Conservation (phyloP, 2,888 invertebrate species). For the Stegophylla sp. region DNA sequence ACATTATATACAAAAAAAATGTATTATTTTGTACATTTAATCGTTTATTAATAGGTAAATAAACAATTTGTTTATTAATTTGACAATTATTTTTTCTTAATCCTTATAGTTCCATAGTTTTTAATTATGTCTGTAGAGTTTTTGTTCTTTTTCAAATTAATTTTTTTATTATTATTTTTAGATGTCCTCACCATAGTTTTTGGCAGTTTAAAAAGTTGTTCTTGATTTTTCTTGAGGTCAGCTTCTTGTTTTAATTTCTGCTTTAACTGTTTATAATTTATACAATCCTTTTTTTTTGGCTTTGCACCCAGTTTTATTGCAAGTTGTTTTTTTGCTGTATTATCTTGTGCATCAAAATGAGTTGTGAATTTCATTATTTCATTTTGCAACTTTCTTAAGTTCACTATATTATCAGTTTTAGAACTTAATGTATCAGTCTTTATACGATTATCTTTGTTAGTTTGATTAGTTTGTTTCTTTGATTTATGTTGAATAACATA, state of each 20-base stretch:
- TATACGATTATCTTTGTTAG: not conserved
- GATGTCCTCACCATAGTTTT: constrained; percentile 54
- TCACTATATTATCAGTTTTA: constrained; percentile 18
- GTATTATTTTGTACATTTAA: not conserved
- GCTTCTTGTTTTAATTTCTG: constrained; percentile 29
- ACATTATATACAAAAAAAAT: not conserved
- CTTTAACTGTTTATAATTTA: constrained; percentile 48
- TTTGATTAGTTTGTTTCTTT: not conserved
- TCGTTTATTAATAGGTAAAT: not conserved
- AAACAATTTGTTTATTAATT: not conserved
- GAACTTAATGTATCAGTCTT: not conserved
- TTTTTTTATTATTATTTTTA: constrained; percentile 25
- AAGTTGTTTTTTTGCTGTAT: constrained; percentile 35
- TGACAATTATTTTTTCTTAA: constrained; percentile 32
- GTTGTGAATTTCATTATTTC: constrained; percentile 56
- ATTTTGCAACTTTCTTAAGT: constrained; percentile 51
- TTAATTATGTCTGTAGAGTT: constrained; percentile 38
- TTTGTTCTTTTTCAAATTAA: constrained; percentile 21
- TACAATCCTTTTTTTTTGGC: constrained; percentile 34
- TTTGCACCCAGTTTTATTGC: constrained; percentile 53
- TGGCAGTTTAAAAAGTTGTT: constrained; percentile 48
- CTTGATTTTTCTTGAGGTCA: constrained; percentile 42
- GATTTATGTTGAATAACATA: constrained; percentile 36
- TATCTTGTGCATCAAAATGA: constrained; percentile 25
- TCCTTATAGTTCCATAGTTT: constrained; percentile 51